Conservation (phyloP, 1,140 invertebrate species). For the Drosophila pachea region DNA sequence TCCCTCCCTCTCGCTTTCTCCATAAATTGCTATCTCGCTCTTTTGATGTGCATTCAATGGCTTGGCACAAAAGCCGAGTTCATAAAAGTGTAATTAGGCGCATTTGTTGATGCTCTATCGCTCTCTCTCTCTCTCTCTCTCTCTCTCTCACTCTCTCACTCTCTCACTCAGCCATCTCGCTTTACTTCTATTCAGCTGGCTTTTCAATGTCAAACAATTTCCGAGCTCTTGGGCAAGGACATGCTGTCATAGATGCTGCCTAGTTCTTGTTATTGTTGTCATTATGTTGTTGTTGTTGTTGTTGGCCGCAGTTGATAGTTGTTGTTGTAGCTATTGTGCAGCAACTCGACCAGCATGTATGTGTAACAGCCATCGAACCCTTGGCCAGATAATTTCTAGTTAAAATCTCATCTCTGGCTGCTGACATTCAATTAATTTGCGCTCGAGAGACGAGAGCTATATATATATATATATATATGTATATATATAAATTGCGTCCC, state of each 20-base stretch:
- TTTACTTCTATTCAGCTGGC: neutral
- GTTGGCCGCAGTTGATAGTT: no score
- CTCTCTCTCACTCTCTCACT: no score
- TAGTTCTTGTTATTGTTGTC: no score
- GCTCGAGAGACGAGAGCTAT: conserved; percentile 42
- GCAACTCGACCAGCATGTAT: conserved; percentile 26
- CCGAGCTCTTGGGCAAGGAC: conserved; percentile 16
- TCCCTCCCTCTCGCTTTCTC: neutral
- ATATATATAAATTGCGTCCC: neutral
- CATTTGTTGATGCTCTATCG: conserved; percentile 21
- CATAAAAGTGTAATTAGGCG: conserved; percentile 43
- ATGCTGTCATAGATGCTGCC: conserved; percentile 10
- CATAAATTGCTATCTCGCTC: conserved; percentile 3
- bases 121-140: no score
- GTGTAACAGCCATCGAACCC: conserved; percentile 30
- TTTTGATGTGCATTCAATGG: conserved; percentile 27
- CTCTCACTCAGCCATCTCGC: no score
- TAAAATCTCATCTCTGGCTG: conserved; percentile 19
- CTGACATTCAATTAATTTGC: conserved; percentile 68
- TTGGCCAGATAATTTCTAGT: conserved; percentile 13
- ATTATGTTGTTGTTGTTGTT: no score
- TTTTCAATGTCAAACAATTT: conserved; percentile 41
- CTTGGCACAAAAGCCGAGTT: conserved; percentile 16
- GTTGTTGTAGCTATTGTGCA: no score
- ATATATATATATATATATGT: conserved; percentile 4